Base-by-base conservation (phyloP, 1,140 invertebrate genomes). In the Pogonognathellus flavescens region DNA sequence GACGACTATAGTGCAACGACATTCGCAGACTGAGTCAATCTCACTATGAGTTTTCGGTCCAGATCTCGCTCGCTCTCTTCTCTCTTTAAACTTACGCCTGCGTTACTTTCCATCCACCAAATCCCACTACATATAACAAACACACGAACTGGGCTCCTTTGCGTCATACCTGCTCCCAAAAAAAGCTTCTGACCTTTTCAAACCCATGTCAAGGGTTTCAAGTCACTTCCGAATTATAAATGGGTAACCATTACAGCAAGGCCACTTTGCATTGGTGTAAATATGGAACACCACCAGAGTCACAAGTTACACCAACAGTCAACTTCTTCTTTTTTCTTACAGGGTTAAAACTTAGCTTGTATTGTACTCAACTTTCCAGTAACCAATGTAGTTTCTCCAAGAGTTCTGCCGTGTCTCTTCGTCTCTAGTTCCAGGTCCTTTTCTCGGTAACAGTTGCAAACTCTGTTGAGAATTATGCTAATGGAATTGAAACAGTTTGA, bases 11-110 rank as follows among this genome's bases (percentile, higher is more conserved):
- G 70, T 13, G 49, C 70, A 50, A 50, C 70, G 70, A 50, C 70
- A 76, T 76, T 76, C 31, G 70, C 70, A 76, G 41, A 76, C 70
- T 76, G 70, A 76, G 14, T 76, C 31, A 76, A 50, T 76, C 70
- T 76, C 70, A n/a, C 70, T 57, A 57, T 18, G 22, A 72, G 66
- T 76, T 76, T 76, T 76, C 41, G 70, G 70, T 76, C 70, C 70
- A 76, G 70, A 76, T 76, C 70, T 49, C 70, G 41, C 31, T 18
- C 18, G 13, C 31, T 76, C 70, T 76, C 41, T 76, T 18, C 70
- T n/a, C 14, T 7, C 11, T 76, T 76, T 49, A 16, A 76, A 10
- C 70, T 76, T 31, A 76, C 70, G 70, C 70, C 70, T 76, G 70
- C 70, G 70, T 76, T 76, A 76, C 16, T 76, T 76, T 76, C 70